Evolutionary conservation across 2,113 vertebrate genomes (phyloP), one percentile per base, ranked within the genome.

Genomic region (Cyprinodon brontotheroides): DNA sequence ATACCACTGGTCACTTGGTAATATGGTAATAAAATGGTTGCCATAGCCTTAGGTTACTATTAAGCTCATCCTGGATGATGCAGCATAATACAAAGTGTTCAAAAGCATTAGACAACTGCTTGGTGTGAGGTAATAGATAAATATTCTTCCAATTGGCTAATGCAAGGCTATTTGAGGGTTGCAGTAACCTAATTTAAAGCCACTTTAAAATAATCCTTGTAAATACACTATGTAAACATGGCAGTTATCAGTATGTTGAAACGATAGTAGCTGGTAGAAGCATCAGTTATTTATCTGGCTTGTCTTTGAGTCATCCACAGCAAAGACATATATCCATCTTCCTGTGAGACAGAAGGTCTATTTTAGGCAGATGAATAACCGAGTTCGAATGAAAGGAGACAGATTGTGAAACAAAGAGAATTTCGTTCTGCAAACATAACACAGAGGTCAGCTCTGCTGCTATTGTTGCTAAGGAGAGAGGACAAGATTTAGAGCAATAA

Each of bases 1-100:
- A 80, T 87, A 77, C 70, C 81, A 89, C 83, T 62, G 71, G 73
- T 85, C 91, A 94, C 86, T 89, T 93, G 91, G 89, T 82, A 87
- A 81, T 74, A 81, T 77, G 68, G 77, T 68, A 77, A 83, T 84
- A 80, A 85, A 86, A 84, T 69, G 72, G 61, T 80, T 81, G 74
- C 88, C 85, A 86, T 90, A 72, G 80, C 77, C 80, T 81, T 69
- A 65, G 85, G 85, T 85, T 78, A 69, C 83, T 75, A 89, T 89
- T 80, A 87, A 83, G 80, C 41, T 13, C 15, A 74, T 78, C 76
- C 61, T 80, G 75, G 68, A 86, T 80, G 69, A 85, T 78, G 77
- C 84, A 66, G 65, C 67, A 62, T 38, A 70, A 37, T 69, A 78
- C 61, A 76, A 82, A 89, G 72, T 77, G 82, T 77, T 80, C 77